Evolutionary conservation across 2,888 invertebrate species (phyloP).

Genomic region (Drosophila rubida): DNA sequence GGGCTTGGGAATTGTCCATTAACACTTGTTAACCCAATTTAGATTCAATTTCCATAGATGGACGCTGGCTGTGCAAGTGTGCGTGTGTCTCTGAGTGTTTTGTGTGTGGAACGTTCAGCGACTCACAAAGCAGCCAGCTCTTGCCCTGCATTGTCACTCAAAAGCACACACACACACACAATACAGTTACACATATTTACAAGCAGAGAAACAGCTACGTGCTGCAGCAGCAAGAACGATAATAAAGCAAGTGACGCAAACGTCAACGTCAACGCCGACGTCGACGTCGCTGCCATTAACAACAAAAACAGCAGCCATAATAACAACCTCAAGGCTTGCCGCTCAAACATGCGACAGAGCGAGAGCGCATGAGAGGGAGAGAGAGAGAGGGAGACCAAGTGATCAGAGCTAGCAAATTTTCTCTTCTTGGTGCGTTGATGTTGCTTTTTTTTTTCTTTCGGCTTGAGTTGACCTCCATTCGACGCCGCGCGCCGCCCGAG

Average conservation of each 20-base stretch:
- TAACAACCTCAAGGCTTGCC: conserved; percentile 68
- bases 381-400: conserved; percentile 8
- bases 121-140: conserved; percentile 48
- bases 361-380: neutral
- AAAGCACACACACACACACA: conserved; percentile 23
- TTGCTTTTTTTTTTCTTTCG: conserved; percentile 14
- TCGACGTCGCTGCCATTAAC: conserved; percentile 49
- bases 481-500: conserved; percentile 38
- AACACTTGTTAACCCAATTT: conserved; percentile 82
- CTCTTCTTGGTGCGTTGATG: conserved; percentile 51
- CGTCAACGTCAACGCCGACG: conserved; percentile 29
- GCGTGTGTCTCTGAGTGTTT: conserved; percentile 14
- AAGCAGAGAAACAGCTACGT: conserved; percentile 44
- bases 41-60: conserved; percentile 78
- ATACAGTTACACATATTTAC: conserved; percentile 9
- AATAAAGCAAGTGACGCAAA: conserved; percentile 66
- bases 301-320: conserved; percentile 49
- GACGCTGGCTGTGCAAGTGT: conserved; percentile 29
- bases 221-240: conserved; percentile 47
- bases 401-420: conserved; percentile 56
- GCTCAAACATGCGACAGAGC: conserved; percentile 29
- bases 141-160: conserved; percentile 73
- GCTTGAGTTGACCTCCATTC: conserved; percentile 70
- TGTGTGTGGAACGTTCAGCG: conserved; percentile 47
- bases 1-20: conserved; percentile 75